phyloP scores from a whole-genome alignment of 2,113 vertebrate species.

The Phalacrocorax carbo region DNA sequence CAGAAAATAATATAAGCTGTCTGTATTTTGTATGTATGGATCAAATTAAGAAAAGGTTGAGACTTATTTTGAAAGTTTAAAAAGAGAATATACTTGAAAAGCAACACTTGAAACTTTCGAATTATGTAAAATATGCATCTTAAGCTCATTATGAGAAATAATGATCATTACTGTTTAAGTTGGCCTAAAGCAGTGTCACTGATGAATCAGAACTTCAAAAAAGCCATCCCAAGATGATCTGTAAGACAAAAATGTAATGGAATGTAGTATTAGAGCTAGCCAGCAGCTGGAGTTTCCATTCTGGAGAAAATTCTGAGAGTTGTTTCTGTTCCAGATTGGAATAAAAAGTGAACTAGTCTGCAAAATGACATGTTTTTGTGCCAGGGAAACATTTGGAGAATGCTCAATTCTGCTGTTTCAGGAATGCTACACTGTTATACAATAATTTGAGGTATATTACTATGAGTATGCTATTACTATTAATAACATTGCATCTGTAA shows the following conservation, averaged over 20 bases:
- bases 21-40: background rate
- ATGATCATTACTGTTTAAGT: background rate
- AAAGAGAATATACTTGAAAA: background rate
- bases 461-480: background rate
- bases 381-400: slow-evolving; percentile 25
- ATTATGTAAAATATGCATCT: background rate
- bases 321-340: slow-evolving; percentile 16
- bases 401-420: background rate
- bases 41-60: background rate
- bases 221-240: background rate
- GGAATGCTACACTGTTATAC: background rate
- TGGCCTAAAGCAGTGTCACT: background rate
- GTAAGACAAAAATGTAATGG: background rate
- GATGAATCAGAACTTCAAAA: slow-evolving; percentile 9
- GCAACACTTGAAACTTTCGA: background rate
- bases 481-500: background rate
- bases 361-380: background rate
- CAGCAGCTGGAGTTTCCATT: slow-evolving; percentile 48
- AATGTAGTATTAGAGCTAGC: background rate
- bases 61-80: background rate
- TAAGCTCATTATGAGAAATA: background rate
- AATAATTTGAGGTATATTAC: background rate
- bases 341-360: slow-evolving; percentile 31
- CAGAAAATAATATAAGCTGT: background rate
- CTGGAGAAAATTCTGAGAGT: background rate